Percentiles rank a stretch among this genome's conserved stretches.
Evolutionary conservation across 1,140 invertebrate genomes (phyloP).

Genomic region (Parasteatoda tepidariorum): DNA sequence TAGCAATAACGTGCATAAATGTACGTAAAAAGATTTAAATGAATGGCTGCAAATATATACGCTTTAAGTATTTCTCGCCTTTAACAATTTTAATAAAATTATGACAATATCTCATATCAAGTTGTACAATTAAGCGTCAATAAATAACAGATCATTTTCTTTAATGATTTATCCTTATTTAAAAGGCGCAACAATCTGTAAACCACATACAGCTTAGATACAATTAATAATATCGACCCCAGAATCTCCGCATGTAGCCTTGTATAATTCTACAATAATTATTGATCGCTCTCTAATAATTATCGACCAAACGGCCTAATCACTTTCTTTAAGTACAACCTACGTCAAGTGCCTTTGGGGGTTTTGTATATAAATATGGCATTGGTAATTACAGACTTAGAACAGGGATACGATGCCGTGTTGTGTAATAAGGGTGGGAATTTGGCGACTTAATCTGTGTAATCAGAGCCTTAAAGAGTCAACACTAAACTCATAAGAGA

Average conservation of each 20-base stretch:
- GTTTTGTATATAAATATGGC: constrained; percentile 38
- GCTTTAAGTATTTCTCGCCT: no score
- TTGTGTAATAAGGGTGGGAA: constrained; percentile 6
- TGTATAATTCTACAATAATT: constrained; percentile 24
- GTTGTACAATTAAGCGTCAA: no score
- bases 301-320: constrained; percentile 24
- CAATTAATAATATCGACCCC: neutral
- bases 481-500: neutral
- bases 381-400: constrained; percentile 52
- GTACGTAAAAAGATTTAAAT: no score
- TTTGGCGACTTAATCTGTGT: constrained; percentile 39
- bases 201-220: neutral
- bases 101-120: no score
- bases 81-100: no score
- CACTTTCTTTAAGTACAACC: constrained; percentile 16
- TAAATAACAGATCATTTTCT: no score
- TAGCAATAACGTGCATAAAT: no score
- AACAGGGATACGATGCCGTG: neutral
- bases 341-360: constrained; percentile 25
- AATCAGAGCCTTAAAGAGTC: neutral
- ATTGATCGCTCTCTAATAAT: constrained; percentile 35
- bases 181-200: neutral
- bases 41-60: no score
- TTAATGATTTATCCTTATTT: no score
- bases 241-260: neutral